Base-by-base conservation (phyloP, 2,888 invertebrate genomes). In the Drosophila birchii region DNA sequence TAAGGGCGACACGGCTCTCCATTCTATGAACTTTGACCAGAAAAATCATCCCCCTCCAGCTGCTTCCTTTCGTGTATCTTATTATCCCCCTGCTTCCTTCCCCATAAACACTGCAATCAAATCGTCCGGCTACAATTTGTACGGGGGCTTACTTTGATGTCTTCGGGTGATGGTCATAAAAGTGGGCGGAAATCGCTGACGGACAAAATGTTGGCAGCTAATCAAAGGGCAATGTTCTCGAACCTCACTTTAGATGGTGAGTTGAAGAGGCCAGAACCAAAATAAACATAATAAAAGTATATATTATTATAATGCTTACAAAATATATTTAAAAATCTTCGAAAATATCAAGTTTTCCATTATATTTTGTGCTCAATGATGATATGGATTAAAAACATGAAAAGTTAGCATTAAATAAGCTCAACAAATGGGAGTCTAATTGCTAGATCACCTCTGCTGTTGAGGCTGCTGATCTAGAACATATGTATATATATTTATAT, bases 81-180 rank as follows among this genome's bases (percentile, higher is more conserved):
- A 66, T 32, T 67, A 45, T 66, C 16, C n/a, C 2, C 9, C 36
- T 9, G 6, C 20, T 23, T 16, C 18, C 36, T n/a, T 45, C 38
- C 32, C 34, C 36, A 23, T 26, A 18, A 66, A 29, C 29, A 20
- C 18, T 36, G 54, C 71, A 75, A 87, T 71, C 84, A 95, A 95
- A 98, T 93, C 95, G 98, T 98, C 89, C 94, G 98, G 90, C 98
- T 98, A 73, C 98, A 99, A 86, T 99, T 99, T 98, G 98, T 98
- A 93, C 96, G 47, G 97, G 59, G 97, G 97, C 87, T 89, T 81
- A 56, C 54, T 59, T 78, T 88, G 71, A 86, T 79, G 79, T 45
- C 60, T 20, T 9, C 9, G 66, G 5, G 5, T 16, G 38, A 39
- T n/a, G 47, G 54, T 54, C 71, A 57, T 68, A 76, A 57, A 72